Evolutionary conservation across 2,888 invertebrate species (phyloP).

Genomic region (Pherbina coryleti): DNA sequence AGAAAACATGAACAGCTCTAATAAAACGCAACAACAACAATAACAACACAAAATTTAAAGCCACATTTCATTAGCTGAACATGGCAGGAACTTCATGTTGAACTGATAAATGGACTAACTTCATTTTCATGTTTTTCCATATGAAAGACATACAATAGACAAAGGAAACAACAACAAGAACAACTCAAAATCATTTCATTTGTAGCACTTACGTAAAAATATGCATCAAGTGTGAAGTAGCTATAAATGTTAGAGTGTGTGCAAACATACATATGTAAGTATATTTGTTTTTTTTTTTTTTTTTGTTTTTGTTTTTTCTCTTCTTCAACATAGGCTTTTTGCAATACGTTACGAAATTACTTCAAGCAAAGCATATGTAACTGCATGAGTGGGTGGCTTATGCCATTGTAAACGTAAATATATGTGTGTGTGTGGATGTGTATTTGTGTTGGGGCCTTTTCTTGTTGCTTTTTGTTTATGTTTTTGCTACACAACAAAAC

Average conservation of each 20-base stretch:
- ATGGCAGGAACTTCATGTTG: not conserved
- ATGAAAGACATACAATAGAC: not conserved
- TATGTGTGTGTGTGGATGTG: constrained; percentile 3
- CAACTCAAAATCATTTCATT: not conserved
- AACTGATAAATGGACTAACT: constrained; percentile 1
- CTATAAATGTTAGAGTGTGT: not conserved
- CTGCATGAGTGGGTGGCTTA: not conserved
- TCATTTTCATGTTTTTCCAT: not conserved
- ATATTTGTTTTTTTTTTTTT: not conserved
- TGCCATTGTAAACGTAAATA: not conserved
- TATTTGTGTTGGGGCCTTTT: not conserved
- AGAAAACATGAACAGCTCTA: not conserved
- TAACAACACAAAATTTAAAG: not conserved
- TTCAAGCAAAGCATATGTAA: constrained; percentile 17
- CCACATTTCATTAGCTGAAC: constrained; percentile 8
- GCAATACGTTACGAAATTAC: constrained; percentile 31
- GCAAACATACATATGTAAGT: not conserved
- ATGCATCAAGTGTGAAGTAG: not conserved
- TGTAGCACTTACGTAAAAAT: not conserved
- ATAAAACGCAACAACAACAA: not conserved
- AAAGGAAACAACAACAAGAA: not conserved
- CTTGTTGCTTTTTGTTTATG: constrained; percentile 24
- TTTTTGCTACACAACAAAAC: constrained; percentile 13
- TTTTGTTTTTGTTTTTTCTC: not conserved
- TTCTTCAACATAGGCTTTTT: constrained; percentile 22